Conservation (phyloP, 1,140 invertebrate genomes). For the Dysdera silvatica region DNA sequence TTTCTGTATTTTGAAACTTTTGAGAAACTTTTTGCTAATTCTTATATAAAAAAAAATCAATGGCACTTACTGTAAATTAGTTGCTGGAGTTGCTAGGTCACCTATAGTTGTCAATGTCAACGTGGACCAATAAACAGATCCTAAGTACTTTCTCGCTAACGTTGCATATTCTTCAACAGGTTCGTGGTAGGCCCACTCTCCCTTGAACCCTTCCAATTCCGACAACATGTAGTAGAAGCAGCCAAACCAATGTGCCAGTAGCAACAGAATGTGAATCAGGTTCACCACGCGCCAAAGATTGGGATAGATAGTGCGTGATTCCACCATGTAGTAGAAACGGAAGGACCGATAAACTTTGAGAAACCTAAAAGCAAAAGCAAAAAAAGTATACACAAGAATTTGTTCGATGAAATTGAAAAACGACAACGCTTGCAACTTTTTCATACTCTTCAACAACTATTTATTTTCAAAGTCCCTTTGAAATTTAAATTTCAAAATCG, state of each 20-base stretch:
- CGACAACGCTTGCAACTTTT: too few species aligned
- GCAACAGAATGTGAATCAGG: constrained; percentile 85
- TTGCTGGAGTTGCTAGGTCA: constrained; percentile 86
- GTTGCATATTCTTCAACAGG: constrained; percentile 63
- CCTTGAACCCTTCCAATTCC: constrained; percentile 80
- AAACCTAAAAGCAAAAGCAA: constrained; percentile 39
- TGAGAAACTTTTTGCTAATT: too few species aligned
- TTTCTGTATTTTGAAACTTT: too few species aligned
- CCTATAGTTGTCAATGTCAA: constrained; percentile 93
- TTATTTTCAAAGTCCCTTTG: too few species aligned
- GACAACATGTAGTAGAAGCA: constrained; percentile 93
- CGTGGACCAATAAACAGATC: constrained; percentile 92
- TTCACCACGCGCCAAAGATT: constrained; percentile 94
- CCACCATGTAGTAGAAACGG: constrained; percentile 91
- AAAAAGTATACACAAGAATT: too few species aligned
- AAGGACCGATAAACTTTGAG: constrained; percentile 77
- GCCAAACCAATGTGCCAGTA: constrained; percentile 93
- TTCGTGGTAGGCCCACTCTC: constrained; percentile 73
- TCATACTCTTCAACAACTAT: too few species aligned
- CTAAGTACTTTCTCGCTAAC: constrained; percentile 82
- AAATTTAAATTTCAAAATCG: too few species aligned
- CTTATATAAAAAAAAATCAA: not conserved
- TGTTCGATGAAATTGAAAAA: too few species aligned
- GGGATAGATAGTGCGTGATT: constrained; percentile 87
- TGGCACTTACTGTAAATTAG: constrained; percentile 85